These are phyloP conservation scores for Troides aeacus DNA, from an alignment of 2,888 invertebrate genomes.

Conservation along the genomic window DNA sequence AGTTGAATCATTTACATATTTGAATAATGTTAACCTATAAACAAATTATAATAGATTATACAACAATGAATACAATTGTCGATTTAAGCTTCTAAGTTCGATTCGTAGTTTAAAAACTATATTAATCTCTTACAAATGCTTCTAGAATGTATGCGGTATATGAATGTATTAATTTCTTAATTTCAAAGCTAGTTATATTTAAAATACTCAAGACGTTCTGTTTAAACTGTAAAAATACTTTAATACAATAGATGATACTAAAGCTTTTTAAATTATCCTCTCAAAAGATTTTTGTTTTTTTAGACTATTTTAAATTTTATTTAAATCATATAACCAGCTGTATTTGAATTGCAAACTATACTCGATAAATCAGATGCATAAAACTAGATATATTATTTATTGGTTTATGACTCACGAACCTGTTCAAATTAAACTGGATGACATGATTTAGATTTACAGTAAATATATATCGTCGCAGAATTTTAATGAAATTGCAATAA, in stretches of 20 bases:
- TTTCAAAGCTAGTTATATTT: too few species aligned
- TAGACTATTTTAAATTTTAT: neutral
- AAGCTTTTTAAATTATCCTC: too few species aligned
- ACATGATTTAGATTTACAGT: neutral
- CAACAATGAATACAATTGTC: too few species aligned
- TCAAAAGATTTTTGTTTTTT: neutral
- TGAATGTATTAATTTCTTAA: too few species aligned
- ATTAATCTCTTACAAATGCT: too few species aligned
- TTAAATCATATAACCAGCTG: neutral
- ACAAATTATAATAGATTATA: too few species aligned
- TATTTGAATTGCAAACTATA: neutral
- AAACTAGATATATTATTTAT: constrained; percentile 1
- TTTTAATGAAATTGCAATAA: neutral
- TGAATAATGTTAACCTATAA: neutral
- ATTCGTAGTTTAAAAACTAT: too few species aligned
- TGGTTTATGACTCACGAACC: neutral
- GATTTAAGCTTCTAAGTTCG: too few species aligned
- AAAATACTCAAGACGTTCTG: too few species aligned
- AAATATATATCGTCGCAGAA: neutral
- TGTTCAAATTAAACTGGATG: constrained; percentile 1
- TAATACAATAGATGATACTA: too few species aligned
- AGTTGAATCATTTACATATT: neutral
- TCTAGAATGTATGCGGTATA: too few species aligned
- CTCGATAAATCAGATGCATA: neutral
- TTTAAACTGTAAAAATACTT: too few species aligned